These are phyloP conservation scores for Dryobates pubescens DNA, from an alignment of 2,797 vertebrate genomes.

Conservation along the genomic window DNA sequence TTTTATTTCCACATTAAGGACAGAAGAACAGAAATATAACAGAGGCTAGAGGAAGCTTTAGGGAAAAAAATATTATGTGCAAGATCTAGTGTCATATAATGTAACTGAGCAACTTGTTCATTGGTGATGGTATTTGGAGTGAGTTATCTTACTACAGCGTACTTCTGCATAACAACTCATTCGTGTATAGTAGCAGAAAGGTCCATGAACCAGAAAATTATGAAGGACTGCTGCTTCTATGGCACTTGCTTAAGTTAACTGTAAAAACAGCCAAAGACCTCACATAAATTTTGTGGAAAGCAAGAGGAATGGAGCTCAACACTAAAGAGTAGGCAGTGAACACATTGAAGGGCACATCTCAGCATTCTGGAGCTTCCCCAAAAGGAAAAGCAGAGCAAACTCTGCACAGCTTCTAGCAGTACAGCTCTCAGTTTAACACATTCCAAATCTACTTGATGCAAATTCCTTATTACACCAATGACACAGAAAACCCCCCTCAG, in stretches of 20 bases:
- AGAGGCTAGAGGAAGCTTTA: not conserved
- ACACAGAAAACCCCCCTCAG: not conserved
- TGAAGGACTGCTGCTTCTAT: not conserved
- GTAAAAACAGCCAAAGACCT: not conserved
- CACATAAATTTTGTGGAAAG: not conserved
- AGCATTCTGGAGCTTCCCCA: not conserved
- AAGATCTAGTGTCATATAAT: not conserved
- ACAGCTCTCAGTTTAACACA: not conserved
- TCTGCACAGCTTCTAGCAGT: not conserved
- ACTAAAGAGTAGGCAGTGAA: not conserved
- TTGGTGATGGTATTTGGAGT: not conserved
- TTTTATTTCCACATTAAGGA: not conserved
- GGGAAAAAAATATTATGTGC: not conserved
- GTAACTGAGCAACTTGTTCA: slow-evolving; percentile 17
- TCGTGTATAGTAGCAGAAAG: not conserved
- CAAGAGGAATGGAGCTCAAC: not conserved
- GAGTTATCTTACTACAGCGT: not conserved
- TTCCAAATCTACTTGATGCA: not conserved
- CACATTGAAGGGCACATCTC: not conserved
- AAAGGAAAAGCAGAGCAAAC: not conserved
- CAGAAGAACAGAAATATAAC: not conserved
- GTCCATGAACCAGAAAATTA: not conserved
- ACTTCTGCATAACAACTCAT: not conserved
- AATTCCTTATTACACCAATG: not conserved
- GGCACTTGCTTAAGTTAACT: not conserved